These are phyloP conservation scores for Brachyptera putata DNA, from an alignment of 2,888 invertebrate genomes.

Conservation along the genomic window DNA sequence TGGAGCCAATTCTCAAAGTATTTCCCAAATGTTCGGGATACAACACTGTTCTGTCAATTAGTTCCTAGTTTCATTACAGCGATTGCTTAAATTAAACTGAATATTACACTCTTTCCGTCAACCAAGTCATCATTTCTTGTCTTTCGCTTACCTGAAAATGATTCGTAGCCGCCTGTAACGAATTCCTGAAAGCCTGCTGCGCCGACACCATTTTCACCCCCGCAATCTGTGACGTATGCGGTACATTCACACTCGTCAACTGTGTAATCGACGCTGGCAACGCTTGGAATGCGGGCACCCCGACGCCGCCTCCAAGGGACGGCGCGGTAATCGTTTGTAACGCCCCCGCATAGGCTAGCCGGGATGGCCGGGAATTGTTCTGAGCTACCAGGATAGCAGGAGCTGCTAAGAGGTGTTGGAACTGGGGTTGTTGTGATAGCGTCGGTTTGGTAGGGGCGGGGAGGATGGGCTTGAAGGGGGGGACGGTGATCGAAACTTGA, in stretches of 20 bases:
- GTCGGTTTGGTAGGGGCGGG: slow-evolving; percentile 48
- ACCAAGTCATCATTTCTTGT: too few relatives aligned
- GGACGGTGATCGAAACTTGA: slow-evolving; percentile 60
- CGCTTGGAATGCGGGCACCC: slow-evolving; percentile 52
- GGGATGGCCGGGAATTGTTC: slow-evolving; percentile 25
- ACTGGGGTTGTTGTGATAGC: not conserved
- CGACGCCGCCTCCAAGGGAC: slow-evolving; percentile 39
- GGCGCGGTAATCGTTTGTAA: slow-evolving; percentile 40
- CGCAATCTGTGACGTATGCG: not conserved
- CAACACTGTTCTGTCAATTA: too few relatives aligned
- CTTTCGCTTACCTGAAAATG: slow-evolving; percentile 39
- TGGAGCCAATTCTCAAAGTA: too few relatives aligned
- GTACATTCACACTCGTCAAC: slow-evolving; percentile 48
- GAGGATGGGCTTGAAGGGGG: slow-evolving; percentile 75
- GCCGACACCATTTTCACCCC: slow-evolving; percentile 20
- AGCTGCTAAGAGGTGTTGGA: slow-evolving; percentile 25
- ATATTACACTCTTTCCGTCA: too few relatives aligned
- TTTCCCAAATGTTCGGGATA: too few relatives aligned
- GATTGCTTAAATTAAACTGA: too few relatives aligned
- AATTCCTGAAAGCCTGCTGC: slow-evolving; percentile 45
- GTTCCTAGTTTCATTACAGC: too few relatives aligned
- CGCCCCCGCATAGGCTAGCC: slow-evolving; percentile 28
- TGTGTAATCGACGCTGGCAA: slow-evolving; percentile 56
- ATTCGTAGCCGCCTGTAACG: slow-evolving; percentile 43
- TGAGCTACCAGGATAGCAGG: slow-evolving; percentile 8